Conservation (phyloP, 2,888 invertebrate species). For the Campoplex capitator region DNA sequence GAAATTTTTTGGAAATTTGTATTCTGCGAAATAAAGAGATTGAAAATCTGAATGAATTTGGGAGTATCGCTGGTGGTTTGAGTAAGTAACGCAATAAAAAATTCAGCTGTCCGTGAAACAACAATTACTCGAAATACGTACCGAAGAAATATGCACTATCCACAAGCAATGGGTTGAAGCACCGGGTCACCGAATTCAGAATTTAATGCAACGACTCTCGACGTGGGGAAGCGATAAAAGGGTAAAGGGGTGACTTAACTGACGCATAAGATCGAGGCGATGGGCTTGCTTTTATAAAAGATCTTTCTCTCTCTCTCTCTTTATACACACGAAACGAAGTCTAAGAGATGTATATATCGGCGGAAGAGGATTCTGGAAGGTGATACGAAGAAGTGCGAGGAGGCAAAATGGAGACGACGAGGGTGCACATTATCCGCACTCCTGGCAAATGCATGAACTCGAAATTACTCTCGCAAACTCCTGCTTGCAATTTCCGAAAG, state of each 20-base stretch:
- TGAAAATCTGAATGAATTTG: neutral
- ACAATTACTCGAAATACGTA: neutral
- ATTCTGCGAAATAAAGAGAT: neutral
- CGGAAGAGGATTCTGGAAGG: slow-evolving; percentile 25
- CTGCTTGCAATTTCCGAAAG: slow-evolving; percentile 39
- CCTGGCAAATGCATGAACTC: slow-evolving; percentile 67
- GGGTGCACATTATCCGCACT: slow-evolving; percentile 69
- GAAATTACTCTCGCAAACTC: slow-evolving; percentile 65
- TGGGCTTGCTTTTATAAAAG: slow-evolving; percentile 26
- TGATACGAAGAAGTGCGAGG: slow-evolving; percentile 8
- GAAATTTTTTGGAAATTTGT: neutral
- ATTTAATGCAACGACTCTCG: slow-evolving; percentile 68
- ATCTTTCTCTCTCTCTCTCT: neutral
- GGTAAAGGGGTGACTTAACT: slow-evolving; percentile 51
- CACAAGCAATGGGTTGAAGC: neutral
- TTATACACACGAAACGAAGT: slow-evolving; percentile 19
- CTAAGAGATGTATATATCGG: slow-evolving; percentile 29
- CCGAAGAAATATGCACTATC: neutral
- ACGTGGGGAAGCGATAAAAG: slow-evolving; percentile 70
- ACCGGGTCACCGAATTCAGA: slow-evolving; percentile 48
- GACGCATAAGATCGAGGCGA: slow-evolving; percentile 61
- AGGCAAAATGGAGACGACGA: slow-evolving; percentile 42
- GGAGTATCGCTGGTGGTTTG: neutral
- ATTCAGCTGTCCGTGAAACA: neutral
- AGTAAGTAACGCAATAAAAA: neutral